Percentiles rank a stretch among this genome's conserved stretches.
Conservation (phyloP, 2,888 invertebrate species). For the Dryadula phaetusa region DNA sequence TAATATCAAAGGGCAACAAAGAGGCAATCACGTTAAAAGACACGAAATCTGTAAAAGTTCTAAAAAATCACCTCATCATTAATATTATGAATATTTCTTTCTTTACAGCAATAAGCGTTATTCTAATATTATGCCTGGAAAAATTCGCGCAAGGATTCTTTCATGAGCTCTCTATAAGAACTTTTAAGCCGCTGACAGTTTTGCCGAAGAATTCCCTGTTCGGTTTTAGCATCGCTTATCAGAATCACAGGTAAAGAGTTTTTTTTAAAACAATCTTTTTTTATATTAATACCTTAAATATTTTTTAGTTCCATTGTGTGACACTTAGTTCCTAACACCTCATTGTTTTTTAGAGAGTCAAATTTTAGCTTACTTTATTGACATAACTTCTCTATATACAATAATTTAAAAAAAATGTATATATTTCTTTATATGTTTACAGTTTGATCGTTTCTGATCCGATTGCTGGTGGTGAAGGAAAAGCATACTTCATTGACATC, state of each 20-base stretch:
- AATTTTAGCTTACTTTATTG: no score
- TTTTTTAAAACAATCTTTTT: neutral
- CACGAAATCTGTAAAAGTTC: no score
- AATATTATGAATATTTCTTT: neutral
- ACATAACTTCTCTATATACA: no score
- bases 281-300: neutral
- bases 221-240: conserved; percentile 61
- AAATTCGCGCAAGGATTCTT: conserved; percentile 44
- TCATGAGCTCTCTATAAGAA: conserved; percentile 45
- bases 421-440: neutral
- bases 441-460: conserved; percentile 16
- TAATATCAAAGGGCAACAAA: no score
- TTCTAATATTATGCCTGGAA: conserved; percentile 4
- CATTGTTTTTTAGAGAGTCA: no score
- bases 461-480: neutral
- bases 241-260: conserved; percentile 48
- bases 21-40: no score
- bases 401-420: no score
- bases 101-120: conserved; percentile 7
- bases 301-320: no score
- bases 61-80: no score
- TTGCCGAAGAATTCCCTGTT: conserved; percentile 53
- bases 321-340: no score
- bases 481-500: conserved; percentile 1
- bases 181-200: conserved; percentile 37